Evolutionary conservation across 2,888 invertebrate genomes (phyloP).

Genomic region (Eupithecia dodoneata): DNA sequence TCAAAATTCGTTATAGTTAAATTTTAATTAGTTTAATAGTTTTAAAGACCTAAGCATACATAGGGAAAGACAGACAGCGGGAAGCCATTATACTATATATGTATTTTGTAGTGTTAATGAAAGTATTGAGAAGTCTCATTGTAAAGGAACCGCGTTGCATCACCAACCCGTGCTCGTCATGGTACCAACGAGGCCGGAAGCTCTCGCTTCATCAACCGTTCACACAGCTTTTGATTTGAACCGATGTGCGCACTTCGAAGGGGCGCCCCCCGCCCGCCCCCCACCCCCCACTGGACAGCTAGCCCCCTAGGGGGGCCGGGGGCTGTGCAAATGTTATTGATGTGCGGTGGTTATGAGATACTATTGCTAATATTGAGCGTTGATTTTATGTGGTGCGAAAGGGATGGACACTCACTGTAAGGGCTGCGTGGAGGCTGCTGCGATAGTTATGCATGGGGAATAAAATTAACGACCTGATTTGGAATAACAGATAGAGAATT

Average conservation of each 20-base stretch:
- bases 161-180: slow-evolving; percentile 40
- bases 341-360: slow-evolving; percentile 55
- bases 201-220: slow-evolving; percentile 59
- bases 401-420: slow-evolving; percentile 40
- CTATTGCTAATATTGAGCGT: slow-evolving; percentile 61
- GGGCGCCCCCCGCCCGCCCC: slow-evolving; percentile 37
- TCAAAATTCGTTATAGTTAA: too few relatives aligned
- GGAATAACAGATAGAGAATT: slow-evolving; percentile 30
- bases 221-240: slow-evolving; percentile 62
- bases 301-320: slow-evolving; percentile 39
- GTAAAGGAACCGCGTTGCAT: slow-evolving; percentile 14
- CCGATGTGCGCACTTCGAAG: slow-evolving; percentile 62
- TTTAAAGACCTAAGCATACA: too few relatives aligned
- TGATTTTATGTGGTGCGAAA: slow-evolving; percentile 53
- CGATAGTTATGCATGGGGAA: slow-evolving; percentile 31
- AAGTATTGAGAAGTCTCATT: not conserved
- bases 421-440: slow-evolving; percentile 24
- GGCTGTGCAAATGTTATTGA: slow-evolving; percentile 67
- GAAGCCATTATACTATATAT: too few relatives aligned
- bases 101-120: not conserved
- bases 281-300: slow-evolving; percentile 32
- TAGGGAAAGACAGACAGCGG: too few relatives aligned
- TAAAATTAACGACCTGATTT: slow-evolving; percentile 36
- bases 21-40: too few relatives aligned
- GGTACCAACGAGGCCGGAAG: slow-evolving; percentile 54